These are phyloP conservation scores for Zaprionus taronus DNA, from an alignment of 1,140 invertebrate genomes.

Conservation along the genomic window DNA sequence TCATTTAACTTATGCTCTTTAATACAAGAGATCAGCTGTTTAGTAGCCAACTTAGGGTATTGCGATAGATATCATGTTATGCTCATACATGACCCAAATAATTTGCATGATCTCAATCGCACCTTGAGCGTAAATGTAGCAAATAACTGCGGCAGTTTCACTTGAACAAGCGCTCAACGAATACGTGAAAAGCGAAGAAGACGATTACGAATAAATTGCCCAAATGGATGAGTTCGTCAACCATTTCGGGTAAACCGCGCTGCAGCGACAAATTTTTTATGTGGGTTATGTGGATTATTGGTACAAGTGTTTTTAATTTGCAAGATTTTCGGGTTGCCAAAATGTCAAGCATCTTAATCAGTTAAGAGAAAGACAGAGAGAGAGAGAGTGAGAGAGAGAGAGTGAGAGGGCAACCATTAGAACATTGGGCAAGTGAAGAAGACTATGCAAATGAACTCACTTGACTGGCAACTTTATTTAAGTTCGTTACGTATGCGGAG, in stretches of 20 bases:
- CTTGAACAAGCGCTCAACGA: constrained; percentile 5
- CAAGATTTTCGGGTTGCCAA: constrained; percentile 33
- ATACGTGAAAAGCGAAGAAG: constrained; percentile 4
- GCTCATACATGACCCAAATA: background rate
- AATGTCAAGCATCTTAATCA: constrained; percentile 65
- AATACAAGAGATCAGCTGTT: background rate
- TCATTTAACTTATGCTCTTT: background rate
- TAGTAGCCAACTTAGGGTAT: background rate
- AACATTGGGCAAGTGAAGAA: constrained; percentile 46
- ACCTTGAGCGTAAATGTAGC: background rate
- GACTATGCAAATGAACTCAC: constrained; percentile 76
- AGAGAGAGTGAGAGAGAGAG: no score
- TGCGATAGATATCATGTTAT: background rate
- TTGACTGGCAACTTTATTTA: constrained; percentile 71
- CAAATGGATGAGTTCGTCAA: background rate
- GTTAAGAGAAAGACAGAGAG: constrained; percentile 18
- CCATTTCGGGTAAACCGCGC: constrained; percentile 35
- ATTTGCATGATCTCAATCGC: background rate
- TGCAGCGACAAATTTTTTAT: constrained; percentile 8
- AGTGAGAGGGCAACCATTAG: constrained; percentile 35
- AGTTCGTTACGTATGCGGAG: constrained; percentile 78
- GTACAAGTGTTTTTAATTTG: constrained; percentile 51
- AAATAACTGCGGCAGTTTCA: constrained; percentile 13
- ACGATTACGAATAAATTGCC: constrained; percentile 2
- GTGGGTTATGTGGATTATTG: constrained; percentile 14